Evolutionary conservation across 2,113 vertebrate species (phyloP).

Genomic region (Cottus gobio): DNA sequence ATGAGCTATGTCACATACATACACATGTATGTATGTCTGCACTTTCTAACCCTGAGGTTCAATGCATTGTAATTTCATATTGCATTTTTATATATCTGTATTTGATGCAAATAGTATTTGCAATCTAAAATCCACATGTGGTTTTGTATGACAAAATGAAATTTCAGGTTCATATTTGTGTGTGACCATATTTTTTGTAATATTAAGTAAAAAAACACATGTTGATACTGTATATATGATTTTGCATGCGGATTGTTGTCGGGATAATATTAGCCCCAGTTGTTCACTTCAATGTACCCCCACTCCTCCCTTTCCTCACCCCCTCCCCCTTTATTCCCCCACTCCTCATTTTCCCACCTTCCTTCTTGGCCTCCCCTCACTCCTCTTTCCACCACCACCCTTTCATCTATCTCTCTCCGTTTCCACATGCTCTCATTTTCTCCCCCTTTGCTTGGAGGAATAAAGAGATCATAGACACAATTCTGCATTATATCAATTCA

Average conservation of each 20-base stretch:
- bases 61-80: slow-evolving; percentile 24
- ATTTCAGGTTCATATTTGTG: neutral
- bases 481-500: neutral
- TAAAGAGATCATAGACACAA: neutral
- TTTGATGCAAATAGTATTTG: slow-evolving; percentile 45
- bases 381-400: neutral
- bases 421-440: neutral
- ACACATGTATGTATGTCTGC: slow-evolving; percentile 29
- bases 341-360: neutral
- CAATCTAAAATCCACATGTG: slow-evolving; percentile 50
- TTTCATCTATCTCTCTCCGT: neutral
- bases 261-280: slow-evolving; percentile 50
- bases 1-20: slow-evolving; percentile 40
- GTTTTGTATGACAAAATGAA: neutral
- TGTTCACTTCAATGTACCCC: slow-evolving; percentile 25
- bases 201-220: slow-evolving; percentile 15
- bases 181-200: neutral
- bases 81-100: slow-evolving; percentile 33
- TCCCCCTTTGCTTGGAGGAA: neutral
- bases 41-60: neutral
- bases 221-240: neutral
- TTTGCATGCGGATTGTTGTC: slow-evolving; percentile 44
- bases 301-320: slow-evolving; percentile 9
- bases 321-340: neutral
- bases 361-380: neutral